A percentile compares a stretch with the other conserved stretches of the same genome.
Conservation (phyloP, 2,888 invertebrate genomes). For the Ectropis crepuscularia region DNA sequence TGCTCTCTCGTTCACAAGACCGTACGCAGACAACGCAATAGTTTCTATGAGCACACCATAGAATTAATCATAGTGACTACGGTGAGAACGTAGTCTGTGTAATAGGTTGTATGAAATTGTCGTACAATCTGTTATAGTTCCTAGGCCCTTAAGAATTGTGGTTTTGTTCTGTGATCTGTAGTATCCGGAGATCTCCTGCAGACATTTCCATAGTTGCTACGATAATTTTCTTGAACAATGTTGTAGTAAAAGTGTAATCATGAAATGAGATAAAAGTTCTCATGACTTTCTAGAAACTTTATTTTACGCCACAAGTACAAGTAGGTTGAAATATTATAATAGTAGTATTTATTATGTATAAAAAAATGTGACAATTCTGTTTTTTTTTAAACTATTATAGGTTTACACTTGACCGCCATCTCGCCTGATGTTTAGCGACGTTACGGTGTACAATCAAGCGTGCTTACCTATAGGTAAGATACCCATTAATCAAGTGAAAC, state of each 20-base stretch:
- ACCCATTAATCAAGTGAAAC: no score
- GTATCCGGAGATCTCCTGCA: background rate
- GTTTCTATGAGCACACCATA: constrained; percentile 10
- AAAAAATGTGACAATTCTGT: no score
- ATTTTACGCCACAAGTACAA: constrained; percentile 7
- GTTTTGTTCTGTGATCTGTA: no score
- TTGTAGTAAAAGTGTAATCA: constrained; percentile 4
- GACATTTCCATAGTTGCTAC: background rate
- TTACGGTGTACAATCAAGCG: no score
- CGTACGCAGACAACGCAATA: constrained; percentile 19
- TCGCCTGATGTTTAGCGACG: no score
- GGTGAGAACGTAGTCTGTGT: background rate
- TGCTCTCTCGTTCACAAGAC: constrained; percentile 47
- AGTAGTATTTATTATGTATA: no score
- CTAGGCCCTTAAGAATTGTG: no score
- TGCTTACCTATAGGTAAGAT: no score
- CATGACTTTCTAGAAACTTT: constrained; percentile 32
- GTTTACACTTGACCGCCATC: no score
- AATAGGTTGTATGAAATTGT: background rate
- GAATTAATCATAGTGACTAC: constrained; percentile 4
- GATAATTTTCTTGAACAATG: background rate
- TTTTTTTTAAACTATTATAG: no score
- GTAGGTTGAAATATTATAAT: no score
- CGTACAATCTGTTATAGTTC: background rate
- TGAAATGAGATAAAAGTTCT: constrained; percentile 7